Evolutionary conservation across 2,797 vertebrate genomes (phyloP), one percentile per base, ranked within the genome.

Genomic region (Moxostoma hubbsi): DNA sequence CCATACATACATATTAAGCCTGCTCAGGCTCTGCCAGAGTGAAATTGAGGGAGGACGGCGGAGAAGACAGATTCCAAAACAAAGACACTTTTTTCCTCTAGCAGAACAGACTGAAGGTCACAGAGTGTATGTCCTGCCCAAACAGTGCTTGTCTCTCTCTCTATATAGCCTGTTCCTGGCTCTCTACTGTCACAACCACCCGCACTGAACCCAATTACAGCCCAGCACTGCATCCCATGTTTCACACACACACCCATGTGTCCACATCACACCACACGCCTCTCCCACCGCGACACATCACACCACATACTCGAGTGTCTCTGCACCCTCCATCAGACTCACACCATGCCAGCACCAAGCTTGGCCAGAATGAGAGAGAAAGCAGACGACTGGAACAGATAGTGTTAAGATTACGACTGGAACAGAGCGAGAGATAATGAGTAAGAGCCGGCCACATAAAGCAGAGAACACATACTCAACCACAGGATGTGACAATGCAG

Each of bases 151-250:
- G 6, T 71, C 67, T 18, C 59, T 11, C 24, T 24, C 24, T 24
- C 24, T 24, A 24, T 24, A 24, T 24, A 24, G 24, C 24, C 24
- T 24, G 24, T 24, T 2, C 24, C 24, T 24, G 47, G 58, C 67
- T 55, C 76, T 71, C 49, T 1, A 24, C 80, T 77, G 83, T 64
- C 9, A 47, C 47, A 80, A 59, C 75, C 83, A 81, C 70, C 79
- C 24, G 74, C 83, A 81, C 83, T 82, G 81, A 89, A 89, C 87
- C 81, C 87, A 91, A 91, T 93, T 92, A 91, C 90, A 90, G 79
- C 82, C 75, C 72, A 85, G 82, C 80, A 84, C 71, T 80, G 66
- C 71, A 55, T 76, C 74, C 72, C 75, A 55, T 55, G 8, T 64
- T 50, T 69, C 77, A 74, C 71, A 74, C 59, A 81, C 73, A 62